phyloP scores from a whole-genome alignment of 2,888 invertebrate genomes.

The Thera britannica region DNA sequence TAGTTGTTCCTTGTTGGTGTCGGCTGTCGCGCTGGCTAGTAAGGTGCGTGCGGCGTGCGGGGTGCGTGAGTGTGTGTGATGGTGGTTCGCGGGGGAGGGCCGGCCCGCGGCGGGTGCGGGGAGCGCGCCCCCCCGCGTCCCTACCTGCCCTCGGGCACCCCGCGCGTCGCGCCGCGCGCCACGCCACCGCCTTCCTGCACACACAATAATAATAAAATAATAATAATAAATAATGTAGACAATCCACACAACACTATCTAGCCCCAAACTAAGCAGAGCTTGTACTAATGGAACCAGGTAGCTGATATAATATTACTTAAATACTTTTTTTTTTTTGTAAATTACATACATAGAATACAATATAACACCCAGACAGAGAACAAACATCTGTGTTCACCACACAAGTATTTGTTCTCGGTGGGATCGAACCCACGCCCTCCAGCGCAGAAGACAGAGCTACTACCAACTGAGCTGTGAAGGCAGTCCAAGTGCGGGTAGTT shows the following conservation, averaged over 20 bases:
- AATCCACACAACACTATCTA: too few relatives aligned
- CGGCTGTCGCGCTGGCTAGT: not conserved
- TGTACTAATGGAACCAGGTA: too few relatives aligned
- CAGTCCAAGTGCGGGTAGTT: not conserved
- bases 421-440: too few relatives aligned
- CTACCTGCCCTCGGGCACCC: constrained; percentile 78
- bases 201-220: too few relatives aligned
- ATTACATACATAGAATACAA: too few relatives aligned
- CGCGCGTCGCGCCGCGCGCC: constrained; percentile 59
- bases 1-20: not conserved
- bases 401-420: too few relatives aligned
- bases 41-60: not conserved
- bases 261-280: too few relatives aligned
- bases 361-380: too few relatives aligned
- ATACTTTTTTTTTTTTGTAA: too few relatives aligned
- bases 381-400: too few relatives aligned
- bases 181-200: constrained; percentile 42
- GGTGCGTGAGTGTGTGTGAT: not conserved
- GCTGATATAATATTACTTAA: too few relatives aligned
- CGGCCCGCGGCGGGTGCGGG: constrained; percentile 39
- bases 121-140: constrained; percentile 47
- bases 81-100: constrained; percentile 41
- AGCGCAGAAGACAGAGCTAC: not conserved
- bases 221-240: too few relatives aligned
- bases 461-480: not conserved